A percentile compares a stretch with the other conserved stretches of the same genome.
phyloP scores from a whole-genome alignment of 2,113 vertebrate genomes.

The Phaethon lepturus region DNA sequence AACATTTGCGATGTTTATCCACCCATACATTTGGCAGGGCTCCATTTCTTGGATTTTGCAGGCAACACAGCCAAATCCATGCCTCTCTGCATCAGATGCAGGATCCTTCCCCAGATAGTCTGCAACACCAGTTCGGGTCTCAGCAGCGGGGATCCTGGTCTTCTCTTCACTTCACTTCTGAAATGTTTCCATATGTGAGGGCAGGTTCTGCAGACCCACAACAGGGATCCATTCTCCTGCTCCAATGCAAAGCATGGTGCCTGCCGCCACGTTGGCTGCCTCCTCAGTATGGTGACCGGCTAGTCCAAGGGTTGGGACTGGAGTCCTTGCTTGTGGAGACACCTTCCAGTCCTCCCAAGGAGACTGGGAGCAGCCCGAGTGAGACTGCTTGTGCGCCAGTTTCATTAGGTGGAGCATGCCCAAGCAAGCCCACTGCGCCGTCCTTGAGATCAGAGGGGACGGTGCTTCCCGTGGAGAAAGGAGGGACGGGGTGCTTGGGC shows the following conservation, averaged over 20 bases:
- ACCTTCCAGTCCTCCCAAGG: not conserved
- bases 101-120: not conserved
- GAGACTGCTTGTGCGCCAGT: not conserved
- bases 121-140: not conserved
- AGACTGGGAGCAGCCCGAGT: not conserved
- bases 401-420: not conserved
- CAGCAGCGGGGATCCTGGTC: not conserved
- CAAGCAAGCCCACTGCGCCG: not conserved
- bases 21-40: not conserved
- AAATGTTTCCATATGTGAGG: accelerated
- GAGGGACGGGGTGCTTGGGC: not conserved
- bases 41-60: not conserved
- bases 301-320: not conserved
- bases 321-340: not conserved
- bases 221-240: not conserved
- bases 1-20: not conserved
- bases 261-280: accelerated
- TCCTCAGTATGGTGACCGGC: not conserved
- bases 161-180: not conserved
- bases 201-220: not conserved
- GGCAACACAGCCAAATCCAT: not conserved
- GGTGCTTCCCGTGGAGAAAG: too few relatives aligned
- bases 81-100: not conserved
- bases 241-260: accelerated
- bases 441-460: not conserved